Conservation (phyloP, 2,888 invertebrate genomes). For the Torymus tubicola region DNA sequence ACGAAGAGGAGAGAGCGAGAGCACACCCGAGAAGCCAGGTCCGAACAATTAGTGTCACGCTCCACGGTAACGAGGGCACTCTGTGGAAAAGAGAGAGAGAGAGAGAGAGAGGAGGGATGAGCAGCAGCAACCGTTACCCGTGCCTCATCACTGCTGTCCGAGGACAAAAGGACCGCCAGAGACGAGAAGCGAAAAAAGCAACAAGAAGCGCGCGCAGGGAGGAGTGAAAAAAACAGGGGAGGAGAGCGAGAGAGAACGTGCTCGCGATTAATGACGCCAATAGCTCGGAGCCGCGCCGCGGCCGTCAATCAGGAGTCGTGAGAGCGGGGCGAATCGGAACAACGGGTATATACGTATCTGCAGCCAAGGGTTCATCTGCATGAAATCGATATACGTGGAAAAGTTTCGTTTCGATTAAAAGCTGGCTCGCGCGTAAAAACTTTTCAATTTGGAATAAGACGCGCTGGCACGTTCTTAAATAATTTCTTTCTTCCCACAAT, state of each 20-base stretch:
- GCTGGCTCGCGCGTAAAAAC: neutral
- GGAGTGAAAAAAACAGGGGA: neutral
- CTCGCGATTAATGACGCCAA: slow-evolving; percentile 47
- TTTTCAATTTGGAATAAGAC: too few species aligned
- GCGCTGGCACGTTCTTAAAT: too few species aligned
- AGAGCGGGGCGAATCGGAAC: slow-evolving; percentile 1
- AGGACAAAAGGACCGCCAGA: slow-evolving; percentile 3
- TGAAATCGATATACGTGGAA: neutral
- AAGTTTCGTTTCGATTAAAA: slow-evolving; percentile 32
- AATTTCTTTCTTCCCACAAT: too few species aligned
- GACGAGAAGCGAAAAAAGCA: neutral
- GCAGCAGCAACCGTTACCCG: slow-evolving; percentile 1
- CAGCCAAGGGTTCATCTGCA: slow-evolving; percentile 6
- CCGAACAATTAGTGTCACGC: slow-evolving; percentile 55
- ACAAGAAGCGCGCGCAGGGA: neutral
- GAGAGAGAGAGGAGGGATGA: neutral
- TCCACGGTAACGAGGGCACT: slow-evolving; percentile 48
- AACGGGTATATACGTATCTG: neutral
- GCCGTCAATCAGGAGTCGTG: slow-evolving; percentile 30
- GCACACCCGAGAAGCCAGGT: neutral
- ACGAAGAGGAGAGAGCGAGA: neutral
- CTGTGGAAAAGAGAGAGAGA: slow-evolving; percentile 15
- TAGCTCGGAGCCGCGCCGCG: slow-evolving; percentile 3
- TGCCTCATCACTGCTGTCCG: neutral
- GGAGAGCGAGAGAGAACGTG: slow-evolving; percentile 32